Evolutionary conservation across 64 coral and sea anemone species (phyloP).

Genomic region (Stichodactyla helianthus): DNA sequence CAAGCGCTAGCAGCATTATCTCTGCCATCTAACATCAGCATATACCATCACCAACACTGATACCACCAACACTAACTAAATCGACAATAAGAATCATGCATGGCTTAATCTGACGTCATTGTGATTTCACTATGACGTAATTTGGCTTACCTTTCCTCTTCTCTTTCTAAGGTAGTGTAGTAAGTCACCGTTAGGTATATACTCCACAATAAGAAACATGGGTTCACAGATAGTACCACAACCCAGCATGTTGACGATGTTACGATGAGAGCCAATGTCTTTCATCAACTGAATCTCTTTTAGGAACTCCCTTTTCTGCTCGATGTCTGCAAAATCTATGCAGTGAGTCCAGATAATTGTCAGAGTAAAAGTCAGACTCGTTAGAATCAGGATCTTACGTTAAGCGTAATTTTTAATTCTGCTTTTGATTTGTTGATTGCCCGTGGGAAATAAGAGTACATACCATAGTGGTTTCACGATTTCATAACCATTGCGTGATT

Average conservation of each 20-base stretch:
- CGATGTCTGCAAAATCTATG: background rate
- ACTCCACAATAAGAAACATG: constrained; percentile 83
- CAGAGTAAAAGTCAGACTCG: too few relatives aligned
- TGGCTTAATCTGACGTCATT: too few relatives aligned
- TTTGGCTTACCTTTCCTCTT: constrained; percentile 36
- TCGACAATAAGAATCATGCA: background rate
- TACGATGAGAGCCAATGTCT: constrained; percentile 15
- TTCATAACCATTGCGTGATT: too few relatives aligned
- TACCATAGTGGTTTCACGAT: too few relatives aligned
- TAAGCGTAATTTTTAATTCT: too few relatives aligned
- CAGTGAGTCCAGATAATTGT: background rate
- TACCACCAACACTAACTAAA: background rate
- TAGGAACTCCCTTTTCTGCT: constrained; percentile 13
- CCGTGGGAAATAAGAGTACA: too few relatives aligned
- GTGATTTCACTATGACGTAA: background rate
- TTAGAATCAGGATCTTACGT: too few relatives aligned
- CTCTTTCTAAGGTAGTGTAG: constrained; percentile 69
- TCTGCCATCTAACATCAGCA: background rate
- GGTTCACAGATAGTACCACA: constrained; percentile 40
- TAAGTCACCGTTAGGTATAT: constrained; percentile 69
- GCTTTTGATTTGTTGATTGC: too few relatives aligned
- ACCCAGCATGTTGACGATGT: constrained; percentile 27
- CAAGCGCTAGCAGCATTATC: too few relatives aligned
- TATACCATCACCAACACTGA: background rate
- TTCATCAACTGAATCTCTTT: constrained; percentile 38